A percentile compares a stretch with the other conserved stretches of the same genome.
These are phyloP conservation scores for Adoxophyes honmai DNA, from an alignment of 1,140 invertebrate genomes.

Conservation along the genomic window DNA sequence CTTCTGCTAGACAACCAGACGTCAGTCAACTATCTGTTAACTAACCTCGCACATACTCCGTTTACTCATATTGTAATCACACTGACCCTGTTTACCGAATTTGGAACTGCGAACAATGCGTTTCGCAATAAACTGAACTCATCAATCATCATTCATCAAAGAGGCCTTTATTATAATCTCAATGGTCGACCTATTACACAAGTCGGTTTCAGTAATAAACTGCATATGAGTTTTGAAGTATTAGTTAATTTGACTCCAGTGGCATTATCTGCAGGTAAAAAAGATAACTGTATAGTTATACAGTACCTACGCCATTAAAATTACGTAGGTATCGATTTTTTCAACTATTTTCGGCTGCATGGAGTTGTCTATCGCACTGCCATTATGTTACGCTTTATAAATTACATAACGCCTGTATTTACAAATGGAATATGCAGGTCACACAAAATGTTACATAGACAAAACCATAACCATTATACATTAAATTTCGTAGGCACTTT, in stretches of 20 bases:
- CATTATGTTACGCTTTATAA: too few relatives aligned
- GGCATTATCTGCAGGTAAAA: background rate
- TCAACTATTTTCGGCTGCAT: too few relatives aligned
- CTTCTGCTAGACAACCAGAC: background rate
- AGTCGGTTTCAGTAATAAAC: slow-evolving; percentile 15
- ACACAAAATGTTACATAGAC: too few relatives aligned
- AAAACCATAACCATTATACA: too few relatives aligned
- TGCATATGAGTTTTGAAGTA: slow-evolving; percentile 5
- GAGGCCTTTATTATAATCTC: slow-evolving; percentile 18
- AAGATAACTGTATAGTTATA: too few relatives aligned
- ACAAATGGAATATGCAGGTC: too few relatives aligned
- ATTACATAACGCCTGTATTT: too few relatives aligned
- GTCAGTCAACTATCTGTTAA: background rate
- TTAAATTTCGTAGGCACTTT: too few relatives aligned
- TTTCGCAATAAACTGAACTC: slow-evolving; percentile 27
- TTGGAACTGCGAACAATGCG: slow-evolving; percentile 29
- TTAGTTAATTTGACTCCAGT: background rate
- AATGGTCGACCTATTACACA: slow-evolving; percentile 35
- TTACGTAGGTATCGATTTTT: too few relatives aligned
- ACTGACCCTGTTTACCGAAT: slow-evolving; percentile 30
- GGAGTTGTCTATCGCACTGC: too few relatives aligned
- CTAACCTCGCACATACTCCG: background rate
- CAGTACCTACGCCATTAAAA: too few relatives aligned
- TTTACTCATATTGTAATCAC: background rate
- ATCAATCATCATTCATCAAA: slow-evolving; percentile 48